Evolutionary conservation across 2,888 invertebrate species (phyloP).

Genomic region (Tetheella fluctuosa): DNA sequence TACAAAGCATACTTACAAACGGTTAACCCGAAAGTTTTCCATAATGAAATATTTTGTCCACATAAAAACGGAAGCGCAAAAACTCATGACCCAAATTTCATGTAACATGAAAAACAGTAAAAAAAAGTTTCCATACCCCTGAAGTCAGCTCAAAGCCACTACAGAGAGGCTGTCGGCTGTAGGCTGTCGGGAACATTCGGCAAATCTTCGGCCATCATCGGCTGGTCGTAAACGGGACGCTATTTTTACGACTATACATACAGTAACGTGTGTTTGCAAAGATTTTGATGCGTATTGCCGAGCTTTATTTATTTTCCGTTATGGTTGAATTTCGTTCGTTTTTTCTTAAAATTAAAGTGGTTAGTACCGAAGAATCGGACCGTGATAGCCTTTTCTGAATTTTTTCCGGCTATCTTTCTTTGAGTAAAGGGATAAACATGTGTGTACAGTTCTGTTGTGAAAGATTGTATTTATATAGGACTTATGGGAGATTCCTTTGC

Average conservation of each 20-base stretch:
- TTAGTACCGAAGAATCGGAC: conserved; percentile 53
- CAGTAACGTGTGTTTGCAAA: conserved; percentile 48
- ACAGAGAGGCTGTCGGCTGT: conserved; percentile 31
- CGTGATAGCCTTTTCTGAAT: conserved; percentile 66
- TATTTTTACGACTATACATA: conserved; percentile 67
- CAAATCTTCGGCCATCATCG: conserved; percentile 65
- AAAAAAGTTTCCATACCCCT: conserved; percentile 11
- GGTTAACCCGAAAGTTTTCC: not conserved
- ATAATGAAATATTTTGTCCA: not conserved
- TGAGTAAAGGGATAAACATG: conserved; percentile 65
- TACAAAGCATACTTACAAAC: not conserved
- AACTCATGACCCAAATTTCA: conserved; percentile 12
- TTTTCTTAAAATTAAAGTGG: conserved; percentile 29
- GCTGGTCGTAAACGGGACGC: conserved; percentile 60
- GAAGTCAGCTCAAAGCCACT: conserved; percentile 28
- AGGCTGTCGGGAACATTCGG: conserved; percentile 56
- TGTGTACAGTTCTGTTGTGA: conserved; percentile 45
- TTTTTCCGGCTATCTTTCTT: conserved; percentile 72
- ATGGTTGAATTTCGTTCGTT: conserved; percentile 42
- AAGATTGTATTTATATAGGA: conserved; percentile 23
- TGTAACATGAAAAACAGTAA: not conserved
- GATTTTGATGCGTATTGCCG: conserved; percentile 14
- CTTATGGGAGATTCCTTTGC: not conserved
- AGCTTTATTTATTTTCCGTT: conserved; percentile 25
- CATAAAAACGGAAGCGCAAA: conserved; percentile 6